Base-by-base conservation (phyloP, 1,140 invertebrate species). In the Hypothenemus hampei region DNA sequence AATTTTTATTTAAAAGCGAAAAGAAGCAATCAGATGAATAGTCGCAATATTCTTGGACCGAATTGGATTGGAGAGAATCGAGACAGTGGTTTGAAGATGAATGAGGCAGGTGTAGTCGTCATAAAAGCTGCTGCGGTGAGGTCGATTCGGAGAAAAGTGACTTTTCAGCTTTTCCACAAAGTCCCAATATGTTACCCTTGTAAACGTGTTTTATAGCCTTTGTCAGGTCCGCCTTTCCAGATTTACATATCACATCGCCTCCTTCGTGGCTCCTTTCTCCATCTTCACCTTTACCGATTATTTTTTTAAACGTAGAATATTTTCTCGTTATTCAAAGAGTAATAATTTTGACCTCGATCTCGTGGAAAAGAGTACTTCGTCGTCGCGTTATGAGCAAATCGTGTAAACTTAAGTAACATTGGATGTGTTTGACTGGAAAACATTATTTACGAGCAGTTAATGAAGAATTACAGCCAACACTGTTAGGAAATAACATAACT, bases 21-120 rank as follows among this genome's bases (percentile, higher is more conserved):
- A 56, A 58, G 61, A 66, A 64, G 62, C 62, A 67, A 67, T 67
- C 64, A 53, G 61, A 65, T 60, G 65, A 68, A 68, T 66, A 54
- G 63, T 65, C 63, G 62, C 60, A 62, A 67, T 67, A 67, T 67
- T 62, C 59, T 60, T 52, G 55, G n/a, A 16, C 54, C 58, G 61
- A 66, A 66, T 68, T 66, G 64, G 66, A 66, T 68, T 60, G 64
- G 62, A 64, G 63, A 61, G 52, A 59, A 63, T 63, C 59, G 45
- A 54, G 53, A 58, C 56, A 60, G 47, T 54, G 60, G n/a, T 24
- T 41, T 55, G 54, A 57, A 65, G 57, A 60, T 60, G 56, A 57
- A 62, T 53, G 56, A 62, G 59, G 44, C 64, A 65, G 64, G 64
- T 65, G 64, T 64, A 62, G 41, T 15, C 47, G 51, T 58, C 53